Evolutionary conservation across 2,888 invertebrate species (phyloP), one percentile per base, ranked within the genome.

Genomic region (Horisme vitalbata): DNA sequence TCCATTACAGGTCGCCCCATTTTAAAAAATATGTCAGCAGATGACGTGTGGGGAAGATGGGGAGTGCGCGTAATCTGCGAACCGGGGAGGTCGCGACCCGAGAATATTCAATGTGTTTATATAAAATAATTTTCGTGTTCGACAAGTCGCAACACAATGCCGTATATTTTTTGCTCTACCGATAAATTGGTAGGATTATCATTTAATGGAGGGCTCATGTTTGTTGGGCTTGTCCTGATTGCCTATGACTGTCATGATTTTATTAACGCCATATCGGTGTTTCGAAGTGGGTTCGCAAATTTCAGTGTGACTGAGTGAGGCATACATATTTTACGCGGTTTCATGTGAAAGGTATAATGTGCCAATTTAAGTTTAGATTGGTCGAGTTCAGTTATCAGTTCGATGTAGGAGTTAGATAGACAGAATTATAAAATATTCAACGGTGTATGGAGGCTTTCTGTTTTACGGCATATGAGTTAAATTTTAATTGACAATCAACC

Each of bases 161-260:
- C 71, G 77, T 71, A 79, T 77, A 83, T 88, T 88, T 89, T 89
- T 88, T 87, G 81, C 80, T 77, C 72, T 61, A 75, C 68, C 87
- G 79, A 88, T 89, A 88, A 86, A 89, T 89, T 87, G 88, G 82
- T 69, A 70, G 88, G 88, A 89, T 89, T 89, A 89, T 87, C 86
- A 85, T 87, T 87, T 88, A 89, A 88, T 88, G 88, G 86, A 85
- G 86, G 88, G 88, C 86, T 88, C 88, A 83, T 88, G 87, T 88
- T 83, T 77, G 79, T 70, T 73, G 80, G 83, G 79, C 82, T 81
- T 81, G 85, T 84, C 82, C 79, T 75, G 76, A 79, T 84, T 79
- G 79, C 80, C 82, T 86, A 83, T 82, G 81, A 87, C 79, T 85
- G 86, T 78, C 84, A 70, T 85, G 84, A 87, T 86, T 88, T 87